Evolutionary conservation across 2,797 vertebrate species (phyloP).

Genomic region (Urocyon cinereoargenteus): DNA sequence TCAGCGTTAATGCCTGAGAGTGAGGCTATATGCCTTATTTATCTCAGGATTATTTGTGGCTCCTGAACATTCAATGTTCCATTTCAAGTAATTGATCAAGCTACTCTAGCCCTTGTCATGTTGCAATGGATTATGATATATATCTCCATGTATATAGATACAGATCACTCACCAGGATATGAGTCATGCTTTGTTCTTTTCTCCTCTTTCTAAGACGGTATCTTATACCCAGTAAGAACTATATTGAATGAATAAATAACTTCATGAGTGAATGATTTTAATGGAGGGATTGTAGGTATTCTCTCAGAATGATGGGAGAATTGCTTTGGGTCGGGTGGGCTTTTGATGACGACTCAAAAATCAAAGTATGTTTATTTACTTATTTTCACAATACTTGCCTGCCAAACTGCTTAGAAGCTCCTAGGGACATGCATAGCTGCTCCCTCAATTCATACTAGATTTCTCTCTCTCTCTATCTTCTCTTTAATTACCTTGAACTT

Average conservation of each 20-base stretch:
- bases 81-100: background rate
- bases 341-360: background rate
- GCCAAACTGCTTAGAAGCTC: background rate
- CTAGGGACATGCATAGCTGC: background rate
- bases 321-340: background rate
- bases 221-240: background rate
- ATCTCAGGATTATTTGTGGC: background rate
- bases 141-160: background rate
- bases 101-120: background rate
- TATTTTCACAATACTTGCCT: background rate
- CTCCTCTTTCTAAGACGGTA: background rate
- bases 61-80: background rate
- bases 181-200: background rate
- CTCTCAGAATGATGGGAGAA: background rate
- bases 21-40: background rate
- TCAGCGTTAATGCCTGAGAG: background rate
- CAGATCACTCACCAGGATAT: background rate
- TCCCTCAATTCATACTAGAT: background rate
- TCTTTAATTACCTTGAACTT: background rate
- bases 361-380: background rate
- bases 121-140: background rate
- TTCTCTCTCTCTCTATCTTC: background rate
- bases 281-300: background rate
- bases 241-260: background rate
- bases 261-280: slow-evolving; percentile 10